Evolutionary conservation across 2,797 vertebrate genomes (phyloP).

Genomic region (Helostoma temminkii): DNA sequence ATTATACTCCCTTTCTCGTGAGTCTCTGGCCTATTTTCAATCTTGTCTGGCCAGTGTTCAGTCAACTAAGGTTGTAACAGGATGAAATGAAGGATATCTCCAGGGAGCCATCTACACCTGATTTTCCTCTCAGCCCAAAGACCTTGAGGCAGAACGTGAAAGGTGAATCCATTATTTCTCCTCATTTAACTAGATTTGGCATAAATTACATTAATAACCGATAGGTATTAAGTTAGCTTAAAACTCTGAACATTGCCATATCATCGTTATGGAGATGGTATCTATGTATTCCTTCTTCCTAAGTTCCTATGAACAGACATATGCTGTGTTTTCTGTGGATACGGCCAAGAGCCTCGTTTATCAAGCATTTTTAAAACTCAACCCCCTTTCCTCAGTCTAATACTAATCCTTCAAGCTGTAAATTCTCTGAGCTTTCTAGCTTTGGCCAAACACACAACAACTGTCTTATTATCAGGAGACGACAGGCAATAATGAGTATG

Average conservation of each 20-base stretch:
- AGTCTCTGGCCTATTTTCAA: conserved; percentile 64
- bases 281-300: background rate
- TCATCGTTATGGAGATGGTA: background rate
- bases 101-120: conserved; percentile 23
- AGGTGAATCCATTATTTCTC: conserved; percentile 9
- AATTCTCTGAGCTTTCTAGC: conserved; percentile 68
- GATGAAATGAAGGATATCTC: conserved; percentile 43
- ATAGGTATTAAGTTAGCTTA: background rate
- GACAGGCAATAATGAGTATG: conserved; percentile 74
- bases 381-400: conserved; percentile 54
- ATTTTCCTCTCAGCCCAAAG: conserved; percentile 22
- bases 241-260: background rate
- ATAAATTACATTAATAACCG: background rate
- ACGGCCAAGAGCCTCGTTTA: conserved; percentile 30
- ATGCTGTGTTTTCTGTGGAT: conserved; percentile 33
- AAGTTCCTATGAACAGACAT: conserved; percentile 6
- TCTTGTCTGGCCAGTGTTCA: conserved; percentile 59
- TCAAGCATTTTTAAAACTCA: conserved; percentile 35
- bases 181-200: conserved; percentile 28
- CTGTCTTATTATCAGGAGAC: conserved; percentile 75
- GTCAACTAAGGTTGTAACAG: conserved; percentile 63
- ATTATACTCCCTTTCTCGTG: conserved; percentile 45
- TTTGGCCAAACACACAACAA: conserved; percentile 66
- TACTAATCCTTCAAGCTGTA: conserved; percentile 64
- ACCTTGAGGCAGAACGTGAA: conserved; percentile 25